Evolutionary conservation across 2,797 vertebrate genomes (phyloP).

Genomic region (Columba guinea): DNA sequence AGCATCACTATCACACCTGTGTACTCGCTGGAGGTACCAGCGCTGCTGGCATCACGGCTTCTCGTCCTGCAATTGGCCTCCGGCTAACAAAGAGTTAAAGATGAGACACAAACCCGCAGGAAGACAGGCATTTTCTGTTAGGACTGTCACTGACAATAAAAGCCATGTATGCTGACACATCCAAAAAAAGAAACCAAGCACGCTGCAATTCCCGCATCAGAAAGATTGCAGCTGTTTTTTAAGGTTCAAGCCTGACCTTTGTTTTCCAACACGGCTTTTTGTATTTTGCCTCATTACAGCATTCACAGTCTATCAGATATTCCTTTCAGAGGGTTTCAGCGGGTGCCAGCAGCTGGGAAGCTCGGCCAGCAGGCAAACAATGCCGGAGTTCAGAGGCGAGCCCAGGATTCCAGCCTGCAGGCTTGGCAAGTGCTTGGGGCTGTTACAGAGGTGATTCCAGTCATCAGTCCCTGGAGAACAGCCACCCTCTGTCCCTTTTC

Average conservation of each 20-base stretch:
- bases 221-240: neutral
- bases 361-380: constrained; percentile 55
- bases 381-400: constrained; percentile 19
- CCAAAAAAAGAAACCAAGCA: neutral
- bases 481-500: constrained; percentile 35
- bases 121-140: neutral
- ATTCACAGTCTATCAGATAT: constrained; percentile 39
- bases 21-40: neutral
- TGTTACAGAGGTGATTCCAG: constrained; percentile 29
- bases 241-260: constrained; percentile 22
- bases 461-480: constrained; percentile 46
- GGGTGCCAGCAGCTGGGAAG: constrained; percentile 58
- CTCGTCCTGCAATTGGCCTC: neutral
- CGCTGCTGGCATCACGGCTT: neutral
- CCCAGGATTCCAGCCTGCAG: constrained; percentile 53
- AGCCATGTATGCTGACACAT: neutral
- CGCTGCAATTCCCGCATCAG: neutral
- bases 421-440: constrained; percentile 1
- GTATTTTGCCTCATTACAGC: constrained; percentile 41
- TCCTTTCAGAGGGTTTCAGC: constrained; percentile 42
- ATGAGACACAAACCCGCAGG: neutral
- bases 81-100: constrained; percentile 23
- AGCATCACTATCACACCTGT: neutral
- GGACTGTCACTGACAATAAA: neutral
- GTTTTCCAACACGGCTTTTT: constrained; percentile 51